Evolutionary conservation across 2,797 vertebrate genomes (phyloP).

Genomic region (Uromys caudimaculatus): DNA sequence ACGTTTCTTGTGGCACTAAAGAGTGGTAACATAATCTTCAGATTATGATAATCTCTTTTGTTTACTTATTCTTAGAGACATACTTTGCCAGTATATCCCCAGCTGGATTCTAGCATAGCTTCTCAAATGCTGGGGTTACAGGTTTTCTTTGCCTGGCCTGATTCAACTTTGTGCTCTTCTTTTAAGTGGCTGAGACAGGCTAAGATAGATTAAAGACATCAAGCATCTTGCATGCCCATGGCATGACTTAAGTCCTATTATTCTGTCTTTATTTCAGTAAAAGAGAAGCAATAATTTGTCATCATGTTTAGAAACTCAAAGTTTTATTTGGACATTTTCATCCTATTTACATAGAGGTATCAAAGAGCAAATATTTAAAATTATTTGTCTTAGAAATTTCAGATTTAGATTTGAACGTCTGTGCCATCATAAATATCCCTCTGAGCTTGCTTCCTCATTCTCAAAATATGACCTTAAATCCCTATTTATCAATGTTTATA

Average conservation of each 20-base stretch:
- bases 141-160: neutral
- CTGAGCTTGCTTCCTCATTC: neutral
- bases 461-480: conserved; percentile 3
- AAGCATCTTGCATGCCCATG: neutral
- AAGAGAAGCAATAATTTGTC: conserved; percentile 30
- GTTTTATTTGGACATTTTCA: neutral
- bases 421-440: neutral
- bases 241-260: neutral
- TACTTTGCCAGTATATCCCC: neutral
- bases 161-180: neutral
- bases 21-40: neutral
- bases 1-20: neutral
- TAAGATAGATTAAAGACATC: neutral
- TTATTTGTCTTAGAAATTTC: neutral
- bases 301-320: neutral
- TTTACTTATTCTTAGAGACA: neutral
- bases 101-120: neutral
- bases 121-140: neutral
- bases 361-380: neutral
- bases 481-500: neutral
- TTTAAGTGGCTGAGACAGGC: neutral
- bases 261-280: neutral
- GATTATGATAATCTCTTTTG: neutral
- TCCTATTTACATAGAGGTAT: neutral
- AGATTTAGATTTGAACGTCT: conserved; percentile 24